These are phyloP conservation scores for Emmelina monodactyla DNA, from an alignment of 2,888 invertebrate species.

Conservation along the genomic window DNA sequence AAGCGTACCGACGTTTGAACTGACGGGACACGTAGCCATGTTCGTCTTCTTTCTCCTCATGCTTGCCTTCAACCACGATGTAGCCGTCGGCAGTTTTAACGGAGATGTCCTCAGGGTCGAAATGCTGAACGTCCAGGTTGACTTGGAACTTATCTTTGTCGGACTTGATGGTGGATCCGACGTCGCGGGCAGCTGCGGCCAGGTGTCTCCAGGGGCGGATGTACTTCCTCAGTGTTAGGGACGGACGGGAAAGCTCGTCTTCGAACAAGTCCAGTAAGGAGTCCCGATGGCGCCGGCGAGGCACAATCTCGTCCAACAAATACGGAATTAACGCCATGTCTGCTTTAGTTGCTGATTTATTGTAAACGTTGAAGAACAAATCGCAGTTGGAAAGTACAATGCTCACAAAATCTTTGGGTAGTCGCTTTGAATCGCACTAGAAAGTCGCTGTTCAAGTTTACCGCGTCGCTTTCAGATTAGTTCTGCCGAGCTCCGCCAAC, in stretches of 20 bases:
- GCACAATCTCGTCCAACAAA: conserved; percentile 31
- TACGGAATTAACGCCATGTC: conserved; percentile 50
- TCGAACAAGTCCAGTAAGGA: conserved; percentile 45
- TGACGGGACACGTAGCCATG: conserved; percentile 78
- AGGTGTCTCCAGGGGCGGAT: conserved; percentile 48
- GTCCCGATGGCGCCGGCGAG: conserved; percentile 37
- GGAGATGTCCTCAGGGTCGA: conserved; percentile 76
- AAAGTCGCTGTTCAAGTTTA: neutral
- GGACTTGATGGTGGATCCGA: conserved; percentile 60
- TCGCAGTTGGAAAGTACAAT: too few species aligned
- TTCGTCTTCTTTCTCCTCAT: conserved; percentile 78
- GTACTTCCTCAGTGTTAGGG: conserved; percentile 30
- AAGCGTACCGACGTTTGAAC: conserved; percentile 74
- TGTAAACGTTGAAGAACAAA: too few species aligned
- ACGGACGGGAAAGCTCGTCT: conserved; percentile 38
- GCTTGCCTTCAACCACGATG: conserved; percentile 79
- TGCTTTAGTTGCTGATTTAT: too few species aligned
- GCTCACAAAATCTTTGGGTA: too few species aligned
- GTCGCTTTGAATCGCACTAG: neutral
- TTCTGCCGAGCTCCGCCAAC: neutral
- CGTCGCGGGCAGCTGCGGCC: conserved; percentile 43
- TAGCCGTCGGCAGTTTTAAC: conserved; percentile 77
- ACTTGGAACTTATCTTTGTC: conserved; percentile 71
- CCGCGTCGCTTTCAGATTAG: too few species aligned
- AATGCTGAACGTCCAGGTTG: conserved; percentile 79